Base-by-base conservation (phyloP, 2,888 invertebrate genomes). In the Spilarctia lutea region DNA sequence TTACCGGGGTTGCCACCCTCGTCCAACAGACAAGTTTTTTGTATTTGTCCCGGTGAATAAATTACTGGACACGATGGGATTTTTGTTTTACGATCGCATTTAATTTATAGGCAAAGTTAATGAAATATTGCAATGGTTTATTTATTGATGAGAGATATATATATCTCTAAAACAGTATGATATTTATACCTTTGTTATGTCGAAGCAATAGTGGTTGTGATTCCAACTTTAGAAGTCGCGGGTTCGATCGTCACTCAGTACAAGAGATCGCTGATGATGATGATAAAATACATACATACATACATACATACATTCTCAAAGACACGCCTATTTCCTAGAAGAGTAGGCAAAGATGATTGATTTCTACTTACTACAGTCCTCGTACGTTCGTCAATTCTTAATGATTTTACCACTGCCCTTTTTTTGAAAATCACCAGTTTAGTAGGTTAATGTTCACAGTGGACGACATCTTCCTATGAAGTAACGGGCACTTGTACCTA, bases 21-120 rank as follows among this genome's bases (percentile, higher is more conserved):
- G 87, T 87, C 88, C 83, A 89, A 89, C 86, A 92, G 88, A 93
- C 94, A 94, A 94, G 93, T 94, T 94, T 94, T 94, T 94, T 93
- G 93, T 93, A 92, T 94, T 93, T 89, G 88, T 83, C 83, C 87
- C 89, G 90, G 91, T 95, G 95, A 95, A 95, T 95, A 95, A 92
- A 95, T 96, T 96, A 95, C 91, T 86, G 83, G 81, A 90, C 90
- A 91, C 90, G 91, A 90, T 89, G 89, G 86, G 83, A 83, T 86
- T 88, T 89, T 85, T 80, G 85, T 82, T 90, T 89, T 89, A 90
- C 87, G 86, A 83, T 81, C 83, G 78, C 81, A 73, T 86, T 90
- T 92, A 92, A 92, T 92, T 92, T 91, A 89, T 87, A 81, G 85
- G 80, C 82, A 82, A 80, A 79, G 72, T 76, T 81, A 85, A 87